These are phyloP conservation scores for Casuarius casuarius DNA, from an alignment of 2,113 vertebrate genomes.

Conservation along the genomic window DNA sequence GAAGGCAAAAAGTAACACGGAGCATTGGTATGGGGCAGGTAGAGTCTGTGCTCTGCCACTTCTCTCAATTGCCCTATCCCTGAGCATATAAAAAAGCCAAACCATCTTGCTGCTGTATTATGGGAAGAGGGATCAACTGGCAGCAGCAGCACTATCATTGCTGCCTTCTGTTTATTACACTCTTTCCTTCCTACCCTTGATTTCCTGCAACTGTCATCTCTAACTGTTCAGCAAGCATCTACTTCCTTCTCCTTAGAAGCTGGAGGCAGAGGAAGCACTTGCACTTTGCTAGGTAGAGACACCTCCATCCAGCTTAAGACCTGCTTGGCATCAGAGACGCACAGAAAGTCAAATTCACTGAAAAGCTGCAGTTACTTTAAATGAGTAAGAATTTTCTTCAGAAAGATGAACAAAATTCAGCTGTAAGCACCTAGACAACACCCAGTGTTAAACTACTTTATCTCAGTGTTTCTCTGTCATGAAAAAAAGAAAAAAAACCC, in stretches of 20 bases:
- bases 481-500: not conserved
- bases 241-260: not conserved
- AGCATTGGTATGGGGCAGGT: not conserved
- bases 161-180: not conserved
- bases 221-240: not conserved
- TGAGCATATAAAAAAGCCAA: not conserved
- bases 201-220: not conserved
- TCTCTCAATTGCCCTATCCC: not conserved
- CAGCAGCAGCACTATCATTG: not conserved
- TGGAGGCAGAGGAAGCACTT: not conserved
- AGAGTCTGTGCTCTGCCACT: not conserved
- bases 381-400: not conserved
- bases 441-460: not conserved
- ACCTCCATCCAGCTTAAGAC: not conserved
- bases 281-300: not conserved
- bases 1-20: not conserved
- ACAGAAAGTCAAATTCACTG: not conserved
- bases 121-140: not conserved
- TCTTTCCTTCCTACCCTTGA: not conserved
- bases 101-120: not conserved
- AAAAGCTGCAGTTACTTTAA: not conserved
- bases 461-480: not conserved
- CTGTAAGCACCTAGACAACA: not conserved
- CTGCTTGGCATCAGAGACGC: not conserved
- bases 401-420: not conserved